Evolutionary conservation across 2,888 invertebrate species (phyloP).

Genomic region (Heteromurus nitidus): DNA sequence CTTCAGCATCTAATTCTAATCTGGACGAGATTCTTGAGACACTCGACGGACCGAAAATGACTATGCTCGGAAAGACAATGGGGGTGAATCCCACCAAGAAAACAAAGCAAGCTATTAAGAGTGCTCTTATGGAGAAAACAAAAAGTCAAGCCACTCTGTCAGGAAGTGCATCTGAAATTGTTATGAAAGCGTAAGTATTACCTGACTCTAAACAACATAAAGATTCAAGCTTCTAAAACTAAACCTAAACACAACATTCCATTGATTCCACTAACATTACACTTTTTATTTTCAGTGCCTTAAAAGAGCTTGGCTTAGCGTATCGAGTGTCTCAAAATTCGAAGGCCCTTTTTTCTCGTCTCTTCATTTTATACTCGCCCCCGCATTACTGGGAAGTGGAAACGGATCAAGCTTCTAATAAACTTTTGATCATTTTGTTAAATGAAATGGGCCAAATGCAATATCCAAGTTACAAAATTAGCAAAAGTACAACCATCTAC

Average conservation of each 20-base stretch:
- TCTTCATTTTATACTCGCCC: conserved; percentile 76
- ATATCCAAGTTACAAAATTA: conserved; percentile 76
- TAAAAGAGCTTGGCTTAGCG: conserved; percentile 74
- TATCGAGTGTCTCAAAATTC: conserved; percentile 75
- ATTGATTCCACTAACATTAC: too few relatives aligned
- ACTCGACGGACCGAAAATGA: conserved; percentile 75
- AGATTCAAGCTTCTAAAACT: neutral
- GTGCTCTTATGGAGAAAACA: conserved; percentile 75
- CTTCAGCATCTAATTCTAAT: conserved; percentile 62
- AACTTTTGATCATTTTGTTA: conserved; percentile 75
- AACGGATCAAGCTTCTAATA: conserved; percentile 71
- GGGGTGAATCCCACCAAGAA: conserved; percentile 68
- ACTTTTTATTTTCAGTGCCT: conserved; percentile 65
- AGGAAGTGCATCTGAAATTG: conserved; percentile 31
- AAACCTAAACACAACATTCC: neutral
- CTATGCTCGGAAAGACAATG: conserved; percentile 75
- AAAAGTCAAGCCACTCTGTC: conserved; percentile 72
- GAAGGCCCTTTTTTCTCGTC: conserved; percentile 76
- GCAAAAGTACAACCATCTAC: conserved; percentile 75
- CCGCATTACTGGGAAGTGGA: conserved; percentile 74
- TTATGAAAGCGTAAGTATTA: conserved; percentile 70
- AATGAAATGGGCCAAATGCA: conserved; percentile 76
- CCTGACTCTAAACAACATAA: neutral
- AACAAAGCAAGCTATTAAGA: conserved; percentile 74
- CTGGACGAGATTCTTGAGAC: conserved; percentile 75